These are phyloP conservation scores for Phlogophora meticulosa DNA, from an alignment of 2,888 invertebrate genomes.

Conservation along the genomic window DNA sequence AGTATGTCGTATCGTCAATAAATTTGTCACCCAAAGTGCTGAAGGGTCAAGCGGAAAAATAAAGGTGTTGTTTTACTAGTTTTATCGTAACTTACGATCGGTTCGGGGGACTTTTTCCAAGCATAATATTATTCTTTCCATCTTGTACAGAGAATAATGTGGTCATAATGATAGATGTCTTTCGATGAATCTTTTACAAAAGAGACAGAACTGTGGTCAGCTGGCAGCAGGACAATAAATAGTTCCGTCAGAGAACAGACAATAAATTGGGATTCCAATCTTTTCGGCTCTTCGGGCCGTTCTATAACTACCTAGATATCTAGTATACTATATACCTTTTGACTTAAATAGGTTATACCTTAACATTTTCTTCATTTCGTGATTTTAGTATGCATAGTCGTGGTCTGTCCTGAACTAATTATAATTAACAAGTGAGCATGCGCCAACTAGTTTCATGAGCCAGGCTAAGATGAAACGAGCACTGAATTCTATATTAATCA, in stretches of 20 bases:
- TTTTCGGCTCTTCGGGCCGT: constrained; percentile 34
- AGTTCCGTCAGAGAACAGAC: constrained; percentile 37
- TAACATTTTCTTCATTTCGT: constrained; percentile 15
- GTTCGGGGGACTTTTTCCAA: constrained; percentile 25
- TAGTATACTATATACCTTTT: constrained; percentile 14
- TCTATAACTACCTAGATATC: constrained; percentile 21
- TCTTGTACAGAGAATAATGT: constrained; percentile 37
- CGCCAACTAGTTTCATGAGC: constrained; percentile 17
- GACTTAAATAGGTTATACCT: background rate
- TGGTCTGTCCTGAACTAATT: constrained; percentile 26
- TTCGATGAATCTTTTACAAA: constrained; percentile 57
- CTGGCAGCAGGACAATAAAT: constrained; percentile 53
- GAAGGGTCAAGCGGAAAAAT: constrained; percentile 62
- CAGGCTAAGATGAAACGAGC: background rate
- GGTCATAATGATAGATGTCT: constrained; percentile 44
- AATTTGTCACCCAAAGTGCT: constrained; percentile 57
- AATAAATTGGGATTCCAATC: constrained; percentile 62
- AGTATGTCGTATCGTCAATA: constrained; percentile 68
- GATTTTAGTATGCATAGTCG: constrained; percentile 18
- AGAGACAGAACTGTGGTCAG: constrained; percentile 41
- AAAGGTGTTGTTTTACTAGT: constrained; percentile 65
- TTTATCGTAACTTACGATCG: constrained; percentile 54
- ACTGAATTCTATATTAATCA: constrained; percentile 1
- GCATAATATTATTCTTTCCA: constrained; percentile 36
- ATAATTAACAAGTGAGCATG: constrained; percentile 4